Percentiles rank a stretch among this genome's conserved stretches.
These are phyloP conservation scores for Phalacrocorax brasilianus DNA, from an alignment of 2,113 vertebrate species.

Conservation along the genomic window DNA sequence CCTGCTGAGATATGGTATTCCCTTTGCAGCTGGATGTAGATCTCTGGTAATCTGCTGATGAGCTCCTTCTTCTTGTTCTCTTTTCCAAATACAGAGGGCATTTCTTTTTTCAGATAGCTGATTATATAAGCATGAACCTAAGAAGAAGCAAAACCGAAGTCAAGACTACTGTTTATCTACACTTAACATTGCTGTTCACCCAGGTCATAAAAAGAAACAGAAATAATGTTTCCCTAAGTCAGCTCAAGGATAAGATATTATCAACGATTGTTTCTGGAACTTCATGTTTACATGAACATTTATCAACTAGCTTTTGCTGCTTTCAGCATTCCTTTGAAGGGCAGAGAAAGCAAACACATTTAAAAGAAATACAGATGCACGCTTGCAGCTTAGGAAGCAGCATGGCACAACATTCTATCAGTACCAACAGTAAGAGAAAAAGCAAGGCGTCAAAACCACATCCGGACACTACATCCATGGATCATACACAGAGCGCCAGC, in stretches of 20 bases:
- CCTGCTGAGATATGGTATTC: slow-evolving; percentile 95
- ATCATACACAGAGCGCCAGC: background rate
- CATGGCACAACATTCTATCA: background rate
- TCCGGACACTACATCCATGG: background rate
- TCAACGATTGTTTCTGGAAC: background rate
- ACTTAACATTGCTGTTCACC: background rate
- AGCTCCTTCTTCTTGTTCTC: slow-evolving; percentile 95
- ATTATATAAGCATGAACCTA: slow-evolving; percentile 99
- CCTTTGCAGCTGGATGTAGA: slow-evolving; percentile 88
- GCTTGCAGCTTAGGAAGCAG: background rate
- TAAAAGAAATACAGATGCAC: background rate
- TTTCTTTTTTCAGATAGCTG: slow-evolving; percentile 95
- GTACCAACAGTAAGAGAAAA: background rate
- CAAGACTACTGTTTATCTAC: background rate
- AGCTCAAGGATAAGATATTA: background rate
- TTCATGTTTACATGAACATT: background rate
- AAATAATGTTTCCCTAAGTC: background rate
- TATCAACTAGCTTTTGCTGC: background rate
- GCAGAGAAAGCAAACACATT: background rate
- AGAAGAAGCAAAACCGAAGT: background rate
- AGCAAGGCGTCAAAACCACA: fast-evolving
- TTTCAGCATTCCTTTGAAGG: background rate
- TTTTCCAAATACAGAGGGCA: slow-evolving; percentile 93
- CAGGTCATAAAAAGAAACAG: background rate
- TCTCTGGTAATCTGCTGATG: slow-evolving; percentile 88